phyloP scores from a whole-genome alignment of 2,797 vertebrate genomes.

The Melanogrammus aeglefinus region DNA sequence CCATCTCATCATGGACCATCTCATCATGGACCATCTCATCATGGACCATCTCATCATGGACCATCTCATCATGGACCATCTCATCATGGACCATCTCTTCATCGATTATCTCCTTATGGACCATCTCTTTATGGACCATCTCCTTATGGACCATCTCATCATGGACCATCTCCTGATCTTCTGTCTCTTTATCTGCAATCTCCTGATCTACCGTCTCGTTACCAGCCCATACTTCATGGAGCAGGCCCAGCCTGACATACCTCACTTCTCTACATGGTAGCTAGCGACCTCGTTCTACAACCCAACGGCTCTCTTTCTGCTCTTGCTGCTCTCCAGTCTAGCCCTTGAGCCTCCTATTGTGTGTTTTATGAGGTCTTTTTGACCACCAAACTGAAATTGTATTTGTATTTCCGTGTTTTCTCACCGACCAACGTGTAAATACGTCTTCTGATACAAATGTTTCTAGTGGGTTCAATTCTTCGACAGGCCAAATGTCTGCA shows the following conservation, averaged over 20 bases:
- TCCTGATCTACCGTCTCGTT: background rate
- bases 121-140: background rate
- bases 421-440: too few species aligned
- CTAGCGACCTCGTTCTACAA: background rate
- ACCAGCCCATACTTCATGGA: background rate
- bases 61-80: background rate
- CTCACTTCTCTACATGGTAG: background rate
- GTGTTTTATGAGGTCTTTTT: background rate
- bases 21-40: background rate
- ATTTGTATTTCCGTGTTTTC: too few species aligned
- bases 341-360: background rate
- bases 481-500: background rate
- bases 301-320: background rate
- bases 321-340: background rate
- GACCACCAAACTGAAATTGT: background rate
- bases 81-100: background rate
- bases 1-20: background rate
- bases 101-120: background rate
- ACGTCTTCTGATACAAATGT: too few species aligned
- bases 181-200: background rate
- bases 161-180: background rate
- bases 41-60: background rate
- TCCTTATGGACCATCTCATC: background rate
- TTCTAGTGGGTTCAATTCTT: background rate
- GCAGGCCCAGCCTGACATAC: too few species aligned